Evolutionary conservation across 1,140 invertebrate genomes (phyloP), one percentile per base, ranked within the genome.

Genomic region (Lordiphosa clarofinis): DNA sequence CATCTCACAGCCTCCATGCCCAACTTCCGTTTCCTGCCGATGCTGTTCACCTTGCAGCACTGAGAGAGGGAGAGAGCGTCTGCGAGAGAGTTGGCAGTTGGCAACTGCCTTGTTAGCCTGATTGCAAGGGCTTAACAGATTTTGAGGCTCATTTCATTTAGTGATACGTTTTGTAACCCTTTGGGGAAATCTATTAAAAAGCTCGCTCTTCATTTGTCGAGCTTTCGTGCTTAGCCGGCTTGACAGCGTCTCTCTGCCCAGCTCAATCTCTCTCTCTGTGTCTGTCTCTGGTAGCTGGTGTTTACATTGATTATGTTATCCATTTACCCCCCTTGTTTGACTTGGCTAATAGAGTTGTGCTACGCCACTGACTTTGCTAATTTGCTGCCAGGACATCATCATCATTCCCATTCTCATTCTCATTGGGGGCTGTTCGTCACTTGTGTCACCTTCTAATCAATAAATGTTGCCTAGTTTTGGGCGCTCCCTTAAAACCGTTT

Each of bases 281-380:
- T 19, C 53, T 36, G 40, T 56, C 55, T 67, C 48, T 40, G 15
- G 24, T 12, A 31, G 43, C n/a, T n/a, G 24, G 43, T 28, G 78
- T 82, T 82, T 84, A 84, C 78, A 84, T 78, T 84, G 78, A 84
- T 84, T 84, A 84, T 84, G 78, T 84, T 84, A 84, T 64, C 61
- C 64, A 62, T 57, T 62, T 58, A 52, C n/a, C 63, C 44, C 40
- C 58, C 66, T 7, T 55, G 59, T 70, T 71, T 71, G 68, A 53
- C 66, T 71, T 70, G 70, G 78, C 78, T 86, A 84, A 84, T 84
- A 78, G 73, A 84, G 78, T 78, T 76, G 78, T 64, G 36, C 49
- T 19, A 35, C 54, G 11, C 31, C 60, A 5, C 46, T 19, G 9
- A 24, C 10, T 1, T 69, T 69, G 65, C 66, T 69, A 69, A 69